A percentile compares a stretch with the other conserved stretches of the same genome.
Evolutionary conservation across 2,888 invertebrate genomes (phyloP).

Genomic region (Rosalia funebris): DNA sequence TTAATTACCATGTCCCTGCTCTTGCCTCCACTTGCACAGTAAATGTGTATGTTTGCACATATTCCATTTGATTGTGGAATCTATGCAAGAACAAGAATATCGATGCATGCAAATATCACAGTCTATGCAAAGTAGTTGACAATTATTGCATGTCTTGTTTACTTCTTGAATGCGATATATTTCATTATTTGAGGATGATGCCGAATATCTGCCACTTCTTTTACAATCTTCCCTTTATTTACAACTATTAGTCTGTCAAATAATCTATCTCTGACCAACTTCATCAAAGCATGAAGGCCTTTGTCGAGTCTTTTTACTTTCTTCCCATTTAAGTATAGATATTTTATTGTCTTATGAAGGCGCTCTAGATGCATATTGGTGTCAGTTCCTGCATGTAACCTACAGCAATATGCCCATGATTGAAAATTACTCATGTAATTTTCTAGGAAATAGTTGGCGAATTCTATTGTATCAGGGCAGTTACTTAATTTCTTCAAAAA

Average conservation of each 20-base stretch:
- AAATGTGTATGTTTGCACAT: constrained; percentile 35
- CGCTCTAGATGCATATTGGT: neutral
- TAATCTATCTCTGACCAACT: neutral
- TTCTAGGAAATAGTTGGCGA: neutral
- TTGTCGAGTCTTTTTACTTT: neutral
- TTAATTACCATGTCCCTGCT: too few species aligned
- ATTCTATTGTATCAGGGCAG: neutral
- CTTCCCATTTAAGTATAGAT: neutral
- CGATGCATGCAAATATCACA: constrained; percentile 32
- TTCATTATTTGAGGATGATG: constrained; percentile 3
- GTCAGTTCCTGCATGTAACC: neutral
- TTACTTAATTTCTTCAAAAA: neutral
- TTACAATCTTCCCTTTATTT: neutral
- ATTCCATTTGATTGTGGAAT: constrained; percentile 31
- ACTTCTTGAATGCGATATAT: constrained; percentile 17
- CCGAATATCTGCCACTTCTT: neutral
- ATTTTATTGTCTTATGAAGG: neutral
- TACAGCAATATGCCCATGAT: neutral
- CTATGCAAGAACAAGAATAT: constrained; percentile 34
- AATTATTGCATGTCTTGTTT: constrained; percentile 11
- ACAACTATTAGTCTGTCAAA: neutral
- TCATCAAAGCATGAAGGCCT: neutral
- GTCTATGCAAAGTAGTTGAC: constrained; percentile 29
- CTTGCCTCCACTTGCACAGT: too few species aligned
- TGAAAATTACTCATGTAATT: neutral